Evolutionary conservation across 2,888 invertebrate genomes (phyloP).

Genomic region (Phaedon cochleariae): DNA sequence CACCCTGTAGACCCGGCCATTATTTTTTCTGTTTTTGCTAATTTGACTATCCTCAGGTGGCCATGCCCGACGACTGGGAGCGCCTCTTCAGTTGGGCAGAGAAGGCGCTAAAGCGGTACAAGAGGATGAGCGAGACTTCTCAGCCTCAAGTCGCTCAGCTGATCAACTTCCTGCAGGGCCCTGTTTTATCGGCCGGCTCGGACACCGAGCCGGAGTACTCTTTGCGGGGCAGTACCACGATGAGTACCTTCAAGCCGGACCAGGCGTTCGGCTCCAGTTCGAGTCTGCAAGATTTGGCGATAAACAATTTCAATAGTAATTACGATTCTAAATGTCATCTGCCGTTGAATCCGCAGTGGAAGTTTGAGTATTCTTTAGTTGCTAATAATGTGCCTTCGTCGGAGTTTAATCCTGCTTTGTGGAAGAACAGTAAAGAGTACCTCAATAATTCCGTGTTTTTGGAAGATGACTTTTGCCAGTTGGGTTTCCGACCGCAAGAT

Average conservation of each 20-base stretch:
- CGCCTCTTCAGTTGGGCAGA: slow-evolving; percentile 85
- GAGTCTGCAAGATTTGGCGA: slow-evolving; percentile 57
- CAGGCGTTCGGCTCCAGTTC: slow-evolving; percentile 56
- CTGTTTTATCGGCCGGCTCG: slow-evolving; percentile 51
- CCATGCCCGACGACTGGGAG: slow-evolving; percentile 84
- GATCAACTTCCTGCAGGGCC: slow-evolving; percentile 76
- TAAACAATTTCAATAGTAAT: slow-evolving; percentile 57
- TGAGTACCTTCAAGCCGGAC: slow-evolving; percentile 62
- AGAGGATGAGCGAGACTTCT: slow-evolving; percentile 64
- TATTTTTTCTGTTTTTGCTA: no score
- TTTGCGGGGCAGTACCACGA: slow-evolving; percentile 54
- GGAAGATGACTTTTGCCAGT: slow-evolving; percentile 83
- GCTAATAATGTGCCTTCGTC: slow-evolving; percentile 52
- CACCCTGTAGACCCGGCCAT: no score
- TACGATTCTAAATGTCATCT: slow-evolving; percentile 54
- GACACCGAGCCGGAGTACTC: slow-evolving; percentile 44
- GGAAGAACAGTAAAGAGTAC: slow-evolving; percentile 60
- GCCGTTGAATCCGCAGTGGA: slow-evolving; percentile 65
- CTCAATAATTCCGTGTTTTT: slow-evolving; percentile 68
- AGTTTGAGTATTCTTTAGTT: slow-evolving; percentile 60
- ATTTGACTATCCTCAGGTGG: no score
- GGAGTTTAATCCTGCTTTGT: slow-evolving; percentile 64
- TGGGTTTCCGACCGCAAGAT: slow-evolving; percentile 87
- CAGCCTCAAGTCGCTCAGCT: slow-evolving; percentile 77
- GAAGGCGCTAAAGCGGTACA: slow-evolving; percentile 73